phyloP scores from a whole-genome alignment of 2,113 vertebrate genomes.

The Recurvirostra avosetta region DNA sequence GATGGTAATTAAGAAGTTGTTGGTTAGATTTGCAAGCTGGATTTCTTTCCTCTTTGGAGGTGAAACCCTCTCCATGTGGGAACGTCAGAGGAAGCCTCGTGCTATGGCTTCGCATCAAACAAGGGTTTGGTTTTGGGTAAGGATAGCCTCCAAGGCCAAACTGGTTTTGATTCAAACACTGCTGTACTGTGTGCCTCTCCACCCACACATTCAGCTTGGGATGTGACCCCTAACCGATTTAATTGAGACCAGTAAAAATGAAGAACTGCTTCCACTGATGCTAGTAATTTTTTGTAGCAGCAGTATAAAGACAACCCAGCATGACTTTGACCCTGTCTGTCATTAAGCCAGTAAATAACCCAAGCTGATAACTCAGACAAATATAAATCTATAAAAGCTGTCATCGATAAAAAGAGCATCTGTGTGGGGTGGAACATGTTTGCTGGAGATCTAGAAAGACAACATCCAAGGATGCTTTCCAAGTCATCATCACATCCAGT shows the following conservation, averaged over 20 bases:
- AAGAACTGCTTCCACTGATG: neutral
- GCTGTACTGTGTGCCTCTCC: neutral
- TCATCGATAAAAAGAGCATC: neutral
- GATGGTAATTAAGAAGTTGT: neutral
- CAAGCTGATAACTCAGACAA: neutral
- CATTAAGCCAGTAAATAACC: neutral
- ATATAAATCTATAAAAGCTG: conserved; percentile 22
- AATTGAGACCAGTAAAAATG: neutral
- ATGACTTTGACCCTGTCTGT: neutral
- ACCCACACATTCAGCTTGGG: neutral
- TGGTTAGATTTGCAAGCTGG: neutral
- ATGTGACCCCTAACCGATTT: neutral
- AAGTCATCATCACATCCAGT: neutral
- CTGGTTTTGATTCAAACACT: neutral
- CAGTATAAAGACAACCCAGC: neutral
- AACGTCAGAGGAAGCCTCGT: neutral
- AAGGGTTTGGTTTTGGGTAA: neutral
- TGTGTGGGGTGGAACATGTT: neutral
- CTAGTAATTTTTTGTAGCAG: neutral
- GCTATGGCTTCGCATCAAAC: neutral
- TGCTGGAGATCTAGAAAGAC: neutral
- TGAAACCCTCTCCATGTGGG: neutral
- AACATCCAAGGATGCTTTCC: neutral
- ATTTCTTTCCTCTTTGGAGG: neutral
- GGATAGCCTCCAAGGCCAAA: neutral